These are phyloP conservation scores for Bellardia bayeri DNA, from an alignment of 2,888 invertebrate species.

Conservation along the genomic window DNA sequence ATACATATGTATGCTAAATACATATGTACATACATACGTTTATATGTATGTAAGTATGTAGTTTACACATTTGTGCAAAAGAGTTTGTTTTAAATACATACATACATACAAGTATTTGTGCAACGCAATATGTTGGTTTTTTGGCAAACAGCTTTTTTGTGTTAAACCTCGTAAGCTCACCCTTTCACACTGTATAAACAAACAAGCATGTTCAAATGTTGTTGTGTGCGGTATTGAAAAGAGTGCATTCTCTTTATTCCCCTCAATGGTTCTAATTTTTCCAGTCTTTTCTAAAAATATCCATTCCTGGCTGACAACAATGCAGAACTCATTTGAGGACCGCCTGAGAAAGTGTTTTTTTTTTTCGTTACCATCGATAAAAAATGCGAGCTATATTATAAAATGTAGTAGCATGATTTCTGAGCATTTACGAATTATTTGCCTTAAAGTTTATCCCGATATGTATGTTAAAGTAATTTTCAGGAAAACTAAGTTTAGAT, in stretches of 20 bases:
- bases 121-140: slow-evolving; percentile 56
- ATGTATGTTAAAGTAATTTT: too few species aligned
- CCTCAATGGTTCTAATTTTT: too few species aligned
- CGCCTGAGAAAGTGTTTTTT: too few species aligned
- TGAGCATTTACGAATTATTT: too few species aligned
- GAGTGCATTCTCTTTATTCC: background rate
- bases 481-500: too few species aligned
- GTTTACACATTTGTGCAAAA: background rate
- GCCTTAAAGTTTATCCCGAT: too few species aligned
- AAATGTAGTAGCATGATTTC: too few species aligned
- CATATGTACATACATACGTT: background rate
- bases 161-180: slow-evolving; percentile 34
- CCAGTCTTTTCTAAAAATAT: too few species aligned
- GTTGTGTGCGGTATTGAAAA: slow-evolving; percentile 5
- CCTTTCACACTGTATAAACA: slow-evolving; percentile 8
- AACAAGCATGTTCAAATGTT: slow-evolving; percentile 6
- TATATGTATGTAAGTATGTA: background rate
- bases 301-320: too few species aligned
- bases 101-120: slow-evolving; percentile 10
- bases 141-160: slow-evolving; percentile 52
- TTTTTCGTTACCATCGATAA: too few species aligned
- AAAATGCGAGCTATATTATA: too few species aligned
- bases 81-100: background rate
- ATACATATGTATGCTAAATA: background rate
- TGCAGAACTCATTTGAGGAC: too few species aligned